phyloP scores from a whole-genome alignment of 2,113 vertebrate genomes.

The Ailuropoda melanoleuca region DNA sequence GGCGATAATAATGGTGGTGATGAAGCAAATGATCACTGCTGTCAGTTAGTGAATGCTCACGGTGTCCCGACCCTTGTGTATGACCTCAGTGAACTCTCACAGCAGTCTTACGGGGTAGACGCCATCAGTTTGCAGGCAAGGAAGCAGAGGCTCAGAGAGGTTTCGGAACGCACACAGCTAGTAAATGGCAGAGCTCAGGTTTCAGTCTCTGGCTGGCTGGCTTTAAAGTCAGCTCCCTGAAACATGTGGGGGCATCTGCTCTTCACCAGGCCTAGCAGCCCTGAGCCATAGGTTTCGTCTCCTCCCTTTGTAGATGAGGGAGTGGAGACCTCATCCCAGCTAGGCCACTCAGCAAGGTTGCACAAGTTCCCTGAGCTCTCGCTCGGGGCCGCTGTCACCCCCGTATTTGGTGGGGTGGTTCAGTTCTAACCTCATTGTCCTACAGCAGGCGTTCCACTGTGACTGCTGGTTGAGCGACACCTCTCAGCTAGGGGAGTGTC shows the following conservation, averaged over 20 bases:
- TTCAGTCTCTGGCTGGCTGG: neutral
- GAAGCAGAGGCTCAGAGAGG: neutral
- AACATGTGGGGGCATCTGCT: neutral
- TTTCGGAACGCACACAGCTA: neutral
- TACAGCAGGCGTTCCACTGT: neutral
- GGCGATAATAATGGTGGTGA: neutral
- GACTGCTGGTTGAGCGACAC: too few relatives aligned
- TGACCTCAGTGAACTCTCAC: neutral
- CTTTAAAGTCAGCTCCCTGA: neutral
- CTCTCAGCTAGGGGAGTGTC: neutral
- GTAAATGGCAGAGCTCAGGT: neutral
- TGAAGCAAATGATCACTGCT: neutral
- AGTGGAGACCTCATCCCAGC: neutral
- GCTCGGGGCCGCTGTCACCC: neutral
- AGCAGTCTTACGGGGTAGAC: neutral
- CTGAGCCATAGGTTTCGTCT: neutral
- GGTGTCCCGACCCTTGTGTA: neutral
- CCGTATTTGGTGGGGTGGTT: neutral
- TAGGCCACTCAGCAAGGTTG: neutral
- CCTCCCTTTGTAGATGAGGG: neutral
- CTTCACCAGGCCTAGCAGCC: neutral
- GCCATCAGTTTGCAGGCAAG: neutral
- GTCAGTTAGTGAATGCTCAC: too few relatives aligned
- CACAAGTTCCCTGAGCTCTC: neutral
- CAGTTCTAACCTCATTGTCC: neutral